Percentiles rank a stretch among this genome's conserved stretches.
phyloP scores from a whole-genome alignment of 2,888 invertebrate genomes.

The Polyommatus icarus region DNA sequence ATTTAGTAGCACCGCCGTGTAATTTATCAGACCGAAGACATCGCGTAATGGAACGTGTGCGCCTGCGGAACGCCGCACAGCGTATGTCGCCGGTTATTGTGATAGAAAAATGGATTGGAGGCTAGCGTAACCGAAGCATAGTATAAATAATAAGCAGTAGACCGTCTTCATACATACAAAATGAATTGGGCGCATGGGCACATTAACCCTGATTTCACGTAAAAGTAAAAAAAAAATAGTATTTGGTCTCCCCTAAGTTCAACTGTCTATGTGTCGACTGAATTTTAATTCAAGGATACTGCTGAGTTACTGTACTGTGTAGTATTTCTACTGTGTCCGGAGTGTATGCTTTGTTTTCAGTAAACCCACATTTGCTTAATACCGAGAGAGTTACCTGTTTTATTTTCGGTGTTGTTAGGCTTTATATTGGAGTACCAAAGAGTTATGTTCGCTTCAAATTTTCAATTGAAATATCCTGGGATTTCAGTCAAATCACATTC shows the following conservation, averaged over 20 bases:
- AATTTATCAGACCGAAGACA: constrained; percentile 46
- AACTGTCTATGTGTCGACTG: no score
- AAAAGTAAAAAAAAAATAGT: no score
- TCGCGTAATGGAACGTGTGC: constrained; percentile 45
- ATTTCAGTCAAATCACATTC: no score
- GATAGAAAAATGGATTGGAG: constrained; percentile 37
- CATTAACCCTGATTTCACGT: background rate
- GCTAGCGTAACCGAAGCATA: constrained; percentile 30
- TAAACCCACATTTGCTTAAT: background rate
- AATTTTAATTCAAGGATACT: background rate
- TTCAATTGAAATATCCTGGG: background rate
- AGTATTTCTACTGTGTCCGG: background rate
- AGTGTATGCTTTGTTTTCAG: background rate
- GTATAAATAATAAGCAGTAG: background rate
- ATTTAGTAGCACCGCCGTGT: constrained; percentile 42
- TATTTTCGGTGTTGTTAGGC: background rate
- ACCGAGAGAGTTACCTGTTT: background rate
- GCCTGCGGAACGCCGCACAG: constrained; percentile 40
- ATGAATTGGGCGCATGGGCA: background rate
- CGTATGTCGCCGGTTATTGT: constrained; percentile 40
- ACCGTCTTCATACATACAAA: background rate
- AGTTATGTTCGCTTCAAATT: background rate
- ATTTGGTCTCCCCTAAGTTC: no score
- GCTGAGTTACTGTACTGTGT: background rate
- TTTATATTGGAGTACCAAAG: background rate